Conservation (phyloP, 2,888 invertebrate genomes). For the Hyalella azteca region DNA sequence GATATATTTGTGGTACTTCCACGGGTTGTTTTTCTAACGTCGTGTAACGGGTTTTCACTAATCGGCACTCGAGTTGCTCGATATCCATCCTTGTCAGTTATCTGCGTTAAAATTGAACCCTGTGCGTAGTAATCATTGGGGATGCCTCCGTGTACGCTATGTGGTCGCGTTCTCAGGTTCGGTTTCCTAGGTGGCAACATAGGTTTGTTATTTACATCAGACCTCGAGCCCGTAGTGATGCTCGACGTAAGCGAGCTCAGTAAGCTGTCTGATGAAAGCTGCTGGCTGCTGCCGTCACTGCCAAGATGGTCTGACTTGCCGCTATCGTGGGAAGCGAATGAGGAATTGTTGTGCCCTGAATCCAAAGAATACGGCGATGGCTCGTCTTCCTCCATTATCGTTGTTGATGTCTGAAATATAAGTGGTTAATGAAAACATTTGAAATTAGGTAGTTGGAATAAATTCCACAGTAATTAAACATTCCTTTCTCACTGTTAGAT, state of each 20-base stretch:
- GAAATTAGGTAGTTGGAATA: too few species aligned
- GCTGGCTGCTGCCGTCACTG: neutral
- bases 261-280: neutral
- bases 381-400: conserved; percentile 37
- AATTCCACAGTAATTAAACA: too few species aligned
- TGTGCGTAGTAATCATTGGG: neutral
- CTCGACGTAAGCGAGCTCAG: neutral
- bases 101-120: conserved; percentile 26
- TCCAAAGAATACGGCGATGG: neutral
- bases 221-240: neutral
- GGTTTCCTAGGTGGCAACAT: conserved; percentile 3
- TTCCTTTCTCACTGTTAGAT: too few species aligned
- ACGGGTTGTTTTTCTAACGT: neutral
- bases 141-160: neutral
- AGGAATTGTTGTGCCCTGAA: neutral
- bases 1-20: neutral
- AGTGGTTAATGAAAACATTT: neutral
- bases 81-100: conserved; percentile 24
- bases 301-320: neutral
- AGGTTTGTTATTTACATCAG: conserved; percentile 23
- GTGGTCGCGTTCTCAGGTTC: neutral
- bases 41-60: neutral
- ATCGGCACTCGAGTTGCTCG: conserved; percentile 19
- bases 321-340: neutral
- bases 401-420: conserved; percentile 35